Percentiles rank a stretch among this genome's conserved stretches.
phyloP scores from a whole-genome alignment of 2,113 vertebrate species.

The Myotis davidii region DNA sequence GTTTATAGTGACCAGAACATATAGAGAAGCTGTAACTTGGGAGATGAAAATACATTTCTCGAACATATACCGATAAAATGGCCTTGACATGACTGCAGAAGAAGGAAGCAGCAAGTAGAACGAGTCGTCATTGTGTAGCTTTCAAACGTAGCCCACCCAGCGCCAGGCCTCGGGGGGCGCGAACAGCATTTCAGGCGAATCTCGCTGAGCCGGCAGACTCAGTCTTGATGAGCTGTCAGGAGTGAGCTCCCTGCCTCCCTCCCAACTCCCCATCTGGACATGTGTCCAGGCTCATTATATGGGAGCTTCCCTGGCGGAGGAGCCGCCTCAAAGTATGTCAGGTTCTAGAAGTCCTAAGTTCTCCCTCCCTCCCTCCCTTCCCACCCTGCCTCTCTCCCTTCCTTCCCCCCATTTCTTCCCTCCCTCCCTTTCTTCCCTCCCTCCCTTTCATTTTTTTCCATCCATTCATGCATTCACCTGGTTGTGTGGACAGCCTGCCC shows the following conservation, averaged over 20 bases:
- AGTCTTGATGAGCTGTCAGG: not conserved
- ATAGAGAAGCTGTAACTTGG: slow-evolving; percentile 41
- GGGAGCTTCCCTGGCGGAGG: not conserved
- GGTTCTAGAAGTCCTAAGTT: not conserved
- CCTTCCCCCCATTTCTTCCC: no score
- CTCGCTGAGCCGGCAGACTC: fast-evolving
- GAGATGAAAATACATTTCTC: slow-evolving; percentile 69
- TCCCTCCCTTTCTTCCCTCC: no score
- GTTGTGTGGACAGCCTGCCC: not conserved
- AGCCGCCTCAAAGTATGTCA: not conserved
- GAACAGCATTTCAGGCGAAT: fast-evolving
- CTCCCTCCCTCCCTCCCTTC: not conserved
- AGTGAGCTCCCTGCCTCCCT: fast-evolving
- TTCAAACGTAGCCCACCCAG: not conserved
- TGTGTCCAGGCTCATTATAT: fast-evolving
- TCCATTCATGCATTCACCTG: not conserved
- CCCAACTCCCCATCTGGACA: not conserved
- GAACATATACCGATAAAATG: slow-evolving; percentile 20
- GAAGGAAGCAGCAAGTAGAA: not conserved
- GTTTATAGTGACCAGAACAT: slow-evolving; percentile 57
- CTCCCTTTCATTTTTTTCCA: no score
- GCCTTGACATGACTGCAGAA: slow-evolving; percentile 10
- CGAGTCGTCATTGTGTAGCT: fast-evolving
- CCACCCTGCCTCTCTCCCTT: no score
- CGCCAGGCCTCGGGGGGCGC: not conserved